Percentiles rank a stretch among this genome's conserved stretches.
These are phyloP conservation scores for Drosophila paramelanica DNA, from an alignment of 2,888 invertebrate genomes.

Conservation along the genomic window DNA sequence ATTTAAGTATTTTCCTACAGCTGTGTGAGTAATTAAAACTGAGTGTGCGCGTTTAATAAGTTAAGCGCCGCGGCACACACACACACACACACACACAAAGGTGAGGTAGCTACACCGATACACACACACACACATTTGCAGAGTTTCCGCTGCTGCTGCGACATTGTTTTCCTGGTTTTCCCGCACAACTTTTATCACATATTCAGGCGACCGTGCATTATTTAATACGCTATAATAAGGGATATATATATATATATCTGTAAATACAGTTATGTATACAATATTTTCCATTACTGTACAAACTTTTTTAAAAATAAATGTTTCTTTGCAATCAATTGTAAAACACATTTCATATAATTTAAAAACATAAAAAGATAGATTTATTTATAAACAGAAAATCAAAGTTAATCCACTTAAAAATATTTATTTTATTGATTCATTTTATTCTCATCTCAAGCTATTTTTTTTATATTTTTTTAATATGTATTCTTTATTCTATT, in stretches of 20 bases:
- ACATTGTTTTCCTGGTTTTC: slow-evolving; percentile 49
- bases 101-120: slow-evolving; percentile 8
- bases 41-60: slow-evolving; percentile 75
- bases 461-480: too few relatives aligned
- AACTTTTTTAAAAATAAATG: slow-evolving; percentile 1
- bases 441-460: too few relatives aligned
- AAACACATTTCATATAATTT: not conserved
- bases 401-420: too few relatives aligned
- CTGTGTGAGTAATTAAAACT: slow-evolving; percentile 74
- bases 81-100: slow-evolving; percentile 6
- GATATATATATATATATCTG: not conserved
- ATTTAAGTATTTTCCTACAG: slow-evolving; percentile 52
- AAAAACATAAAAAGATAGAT: not conserved
- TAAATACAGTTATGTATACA: not conserved
- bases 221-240: slow-evolving; percentile 34
- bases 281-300: not conserved
- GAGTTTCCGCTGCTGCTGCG: slow-evolving; percentile 42
- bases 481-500: too few relatives aligned
- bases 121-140: slow-evolving; percentile 13
- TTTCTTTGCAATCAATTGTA: slow-evolving; percentile 10
- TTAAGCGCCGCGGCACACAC: slow-evolving; percentile 57
- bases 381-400: not conserved
- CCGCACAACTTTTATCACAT: slow-evolving; percentile 28
- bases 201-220: slow-evolving; percentile 18
- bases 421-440: too few relatives aligned